Percentiles rank a stretch among this genome's conserved stretches.
These are phyloP conservation scores for Phoenicopterus ruber DNA, from an alignment of 2,113 vertebrate species.

Conservation along the genomic window DNA sequence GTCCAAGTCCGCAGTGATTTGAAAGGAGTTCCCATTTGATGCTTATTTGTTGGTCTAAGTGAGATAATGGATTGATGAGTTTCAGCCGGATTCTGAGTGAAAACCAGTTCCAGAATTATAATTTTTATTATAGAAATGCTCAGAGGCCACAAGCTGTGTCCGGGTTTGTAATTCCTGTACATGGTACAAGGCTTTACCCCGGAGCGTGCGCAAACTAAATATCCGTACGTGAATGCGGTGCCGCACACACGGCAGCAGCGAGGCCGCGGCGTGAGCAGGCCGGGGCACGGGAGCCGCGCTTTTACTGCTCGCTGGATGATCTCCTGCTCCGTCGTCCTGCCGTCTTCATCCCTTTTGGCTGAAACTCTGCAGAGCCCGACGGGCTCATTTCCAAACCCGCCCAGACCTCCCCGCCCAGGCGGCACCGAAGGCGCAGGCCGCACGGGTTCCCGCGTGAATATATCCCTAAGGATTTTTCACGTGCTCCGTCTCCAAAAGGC, in stretches of 20 bases:
- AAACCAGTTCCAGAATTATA: neutral
- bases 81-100: neutral
- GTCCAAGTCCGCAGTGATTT: neutral
- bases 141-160: neutral
- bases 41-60: constrained; percentile 33
- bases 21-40: neutral
- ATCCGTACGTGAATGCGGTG: neutral
- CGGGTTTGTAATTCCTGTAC: neutral
- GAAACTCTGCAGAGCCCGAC: rapidly evolving
- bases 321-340: neutral
- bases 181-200: neutral
- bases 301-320: rapidly evolving
- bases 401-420: neutral
- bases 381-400: neutral
- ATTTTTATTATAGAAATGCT: neutral
- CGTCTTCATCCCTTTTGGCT: neutral
- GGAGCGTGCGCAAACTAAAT: neutral
- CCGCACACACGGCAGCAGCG: neutral
- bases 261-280: rapidly evolving
- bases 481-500: neutral
- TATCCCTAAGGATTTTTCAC: rapidly evolving
- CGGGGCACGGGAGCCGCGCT: neutral
- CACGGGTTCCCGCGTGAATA: rapidly evolving
- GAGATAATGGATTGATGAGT: constrained; percentile 36
- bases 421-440: rapidly evolving